Percentiles rank a stretch among this genome's conserved stretches.
Conservation (phyloP, 2,113 vertebrate species). For the Lophura nycthemera region DNA sequence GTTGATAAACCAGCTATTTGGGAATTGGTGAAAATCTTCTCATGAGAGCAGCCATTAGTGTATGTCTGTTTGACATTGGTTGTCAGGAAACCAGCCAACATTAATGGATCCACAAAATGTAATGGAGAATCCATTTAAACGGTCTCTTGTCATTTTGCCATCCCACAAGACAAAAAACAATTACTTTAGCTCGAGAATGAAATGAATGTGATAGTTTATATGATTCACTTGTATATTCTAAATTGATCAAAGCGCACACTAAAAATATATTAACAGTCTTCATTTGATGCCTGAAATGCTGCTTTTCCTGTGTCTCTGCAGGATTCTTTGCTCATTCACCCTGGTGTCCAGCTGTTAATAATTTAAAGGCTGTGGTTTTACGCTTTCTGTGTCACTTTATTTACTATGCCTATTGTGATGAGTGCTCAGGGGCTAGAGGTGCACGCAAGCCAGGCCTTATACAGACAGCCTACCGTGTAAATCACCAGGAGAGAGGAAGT, state of each 20-base stretch:
- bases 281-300: conserved; percentile 1
- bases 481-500: not conserved
- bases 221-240: conserved; percentile 27
- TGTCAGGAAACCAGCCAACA: conserved; percentile 50
- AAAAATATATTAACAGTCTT: conserved; percentile 16
- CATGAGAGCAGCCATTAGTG: conserved; percentile 37
- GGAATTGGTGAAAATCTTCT: conserved; percentile 48
- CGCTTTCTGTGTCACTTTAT: conserved; percentile 28
- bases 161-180: conserved; percentile 32
- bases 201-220: conserved; percentile 35
- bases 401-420: not conserved
- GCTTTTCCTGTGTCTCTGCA: not conserved
- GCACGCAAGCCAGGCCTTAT: accelerated
- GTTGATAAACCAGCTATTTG: conserved; percentile 43
- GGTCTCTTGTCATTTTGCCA: conserved; percentile 28
- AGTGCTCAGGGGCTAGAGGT: not conserved
- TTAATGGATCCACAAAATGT: conserved; percentile 40
- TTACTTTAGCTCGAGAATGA: conserved; percentile 51
- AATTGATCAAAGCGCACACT: not conserved
- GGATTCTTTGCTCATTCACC: not conserved
- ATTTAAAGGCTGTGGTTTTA: not conserved
- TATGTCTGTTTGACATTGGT: conserved; percentile 42
- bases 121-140: conserved; percentile 56
- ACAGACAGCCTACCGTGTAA: conserved; percentile 2
- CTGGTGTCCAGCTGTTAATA: conserved; percentile 23